These are phyloP conservation scores for Brachionus plicatilis DNA, from an alignment of 1,140 invertebrate genomes.

Conservation along the genomic window DNA sequence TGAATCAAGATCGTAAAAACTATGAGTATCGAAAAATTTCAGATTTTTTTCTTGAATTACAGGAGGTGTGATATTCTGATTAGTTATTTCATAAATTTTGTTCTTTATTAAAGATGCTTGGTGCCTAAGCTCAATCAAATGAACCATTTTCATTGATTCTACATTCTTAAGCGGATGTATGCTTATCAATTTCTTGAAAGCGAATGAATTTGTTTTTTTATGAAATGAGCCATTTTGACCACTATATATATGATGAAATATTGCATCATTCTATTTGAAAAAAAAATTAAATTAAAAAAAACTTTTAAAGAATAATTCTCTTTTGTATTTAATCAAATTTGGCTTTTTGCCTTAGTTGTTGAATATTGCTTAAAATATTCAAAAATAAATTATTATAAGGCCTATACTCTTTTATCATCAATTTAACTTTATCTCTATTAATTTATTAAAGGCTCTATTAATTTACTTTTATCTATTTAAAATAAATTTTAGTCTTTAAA, in stretches of 20 bases:
- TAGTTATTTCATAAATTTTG: not conserved
- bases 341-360: too few species aligned
- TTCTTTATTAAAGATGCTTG: not conserved
- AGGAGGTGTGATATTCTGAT: not conserved
- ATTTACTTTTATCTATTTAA: too few species aligned
- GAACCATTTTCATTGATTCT: not conserved
- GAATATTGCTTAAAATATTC: too few species aligned
- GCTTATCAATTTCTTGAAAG: not conserved
- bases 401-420: too few species aligned
- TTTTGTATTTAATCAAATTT: too few species aligned
- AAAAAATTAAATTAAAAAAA: constrained; percentile 53
- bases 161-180: not conserved
- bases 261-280: not conserved
- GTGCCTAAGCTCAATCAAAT: not conserved
- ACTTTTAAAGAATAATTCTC: constrained; percentile 55
- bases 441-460: too few species aligned
- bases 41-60: not conserved
- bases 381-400: too few species aligned
- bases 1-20: not conserved
- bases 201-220: not conserved
- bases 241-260: not conserved
- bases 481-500: too few species aligned
- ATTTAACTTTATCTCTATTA: too few species aligned
- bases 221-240: not conserved
- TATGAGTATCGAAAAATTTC: not conserved